These are phyloP conservation scores for Cetoscarus ocellatus DNA, from an alignment of 2,797 vertebrate species.

Conservation along the genomic window DNA sequence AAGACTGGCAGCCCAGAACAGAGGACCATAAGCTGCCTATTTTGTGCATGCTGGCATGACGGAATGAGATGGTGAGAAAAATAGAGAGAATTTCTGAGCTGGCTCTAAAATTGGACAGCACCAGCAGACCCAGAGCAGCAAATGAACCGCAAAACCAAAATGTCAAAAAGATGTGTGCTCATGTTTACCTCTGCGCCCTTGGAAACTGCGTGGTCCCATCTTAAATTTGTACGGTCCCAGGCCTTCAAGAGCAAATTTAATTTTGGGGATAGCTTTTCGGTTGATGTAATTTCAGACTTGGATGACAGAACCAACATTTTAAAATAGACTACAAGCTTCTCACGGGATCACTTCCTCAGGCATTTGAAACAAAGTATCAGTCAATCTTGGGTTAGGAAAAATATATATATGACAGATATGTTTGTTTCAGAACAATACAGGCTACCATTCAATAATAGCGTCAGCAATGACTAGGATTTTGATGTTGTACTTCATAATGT, in stretches of 20 bases:
- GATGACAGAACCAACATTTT: constrained; percentile 5
- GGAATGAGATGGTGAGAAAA: constrained; percentile 16
- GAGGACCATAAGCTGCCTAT: constrained; percentile 19
- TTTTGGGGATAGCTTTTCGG: constrained; percentile 11
- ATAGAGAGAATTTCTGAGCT: constrained; percentile 1
- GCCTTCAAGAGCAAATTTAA: constrained; percentile 19
- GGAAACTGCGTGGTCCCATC: constrained; percentile 18
- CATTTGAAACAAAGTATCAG: not conserved
- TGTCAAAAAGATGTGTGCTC: constrained; percentile 28
- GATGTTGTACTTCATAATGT: no score
- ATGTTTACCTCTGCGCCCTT: constrained; percentile 40
- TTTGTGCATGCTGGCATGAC: constrained; percentile 20
- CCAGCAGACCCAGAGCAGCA: not conserved
- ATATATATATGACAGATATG: no score
- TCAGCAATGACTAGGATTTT: no score
- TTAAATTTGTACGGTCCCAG: constrained; percentile 9
- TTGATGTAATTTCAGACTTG: constrained; percentile 28
- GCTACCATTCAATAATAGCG: no score
- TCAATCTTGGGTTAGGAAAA: no score
- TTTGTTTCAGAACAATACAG: no score
- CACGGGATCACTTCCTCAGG: not conserved
- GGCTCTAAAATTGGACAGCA: constrained; percentile 14
- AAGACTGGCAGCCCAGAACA: constrained; percentile 21
- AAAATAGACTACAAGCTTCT: constrained; percentile 11
- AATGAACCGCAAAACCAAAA: constrained; percentile 32